phyloP scores from a whole-genome alignment of 2,113 vertebrate species.

The Acinonyx jubatus region DNA sequence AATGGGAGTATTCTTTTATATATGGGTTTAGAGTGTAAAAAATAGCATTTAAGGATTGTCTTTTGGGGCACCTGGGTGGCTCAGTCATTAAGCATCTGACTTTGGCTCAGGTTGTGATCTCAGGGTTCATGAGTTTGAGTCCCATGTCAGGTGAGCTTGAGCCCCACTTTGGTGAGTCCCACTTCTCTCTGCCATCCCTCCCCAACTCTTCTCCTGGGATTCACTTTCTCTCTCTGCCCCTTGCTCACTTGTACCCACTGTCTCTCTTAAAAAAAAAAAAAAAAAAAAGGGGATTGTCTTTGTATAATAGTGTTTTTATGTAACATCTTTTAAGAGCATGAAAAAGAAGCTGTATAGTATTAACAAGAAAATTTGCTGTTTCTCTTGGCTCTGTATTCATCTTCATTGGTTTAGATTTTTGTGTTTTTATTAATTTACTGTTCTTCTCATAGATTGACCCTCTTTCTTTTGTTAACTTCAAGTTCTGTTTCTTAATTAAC shows the following conservation, averaged over 20 bases:
- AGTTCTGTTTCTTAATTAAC: not conserved
- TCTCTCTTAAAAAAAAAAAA: too few relatives aligned
- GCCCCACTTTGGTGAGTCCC: too few relatives aligned
- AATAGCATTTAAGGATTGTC: slow-evolving; percentile 11
- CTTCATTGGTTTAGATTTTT: not conserved
- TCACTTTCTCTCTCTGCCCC: too few relatives aligned
- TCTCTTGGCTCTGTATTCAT: not conserved
- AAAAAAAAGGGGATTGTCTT: not conserved
- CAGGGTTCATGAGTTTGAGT: too few relatives aligned
- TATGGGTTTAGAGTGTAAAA: not conserved
- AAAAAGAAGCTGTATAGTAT: not conserved
- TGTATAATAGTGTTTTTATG: not conserved
- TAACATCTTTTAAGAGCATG: not conserved
- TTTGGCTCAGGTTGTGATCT: too few relatives aligned
- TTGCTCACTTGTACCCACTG: too few relatives aligned
- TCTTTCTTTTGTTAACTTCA: not conserved
- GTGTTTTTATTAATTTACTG: slow-evolving; percentile 18
- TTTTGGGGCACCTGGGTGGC: not conserved
- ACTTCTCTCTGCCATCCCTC: too few relatives aligned
- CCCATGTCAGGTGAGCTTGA: too few relatives aligned
- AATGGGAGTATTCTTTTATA: not conserved
- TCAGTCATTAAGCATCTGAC: too few relatives aligned
- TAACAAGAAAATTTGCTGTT: slow-evolving; percentile 8
- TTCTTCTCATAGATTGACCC: not conserved
- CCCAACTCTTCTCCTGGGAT: too few relatives aligned